phyloP scores from a whole-genome alignment of 1,140 invertebrate genomes.

The Lucilia cuprina region DNA sequence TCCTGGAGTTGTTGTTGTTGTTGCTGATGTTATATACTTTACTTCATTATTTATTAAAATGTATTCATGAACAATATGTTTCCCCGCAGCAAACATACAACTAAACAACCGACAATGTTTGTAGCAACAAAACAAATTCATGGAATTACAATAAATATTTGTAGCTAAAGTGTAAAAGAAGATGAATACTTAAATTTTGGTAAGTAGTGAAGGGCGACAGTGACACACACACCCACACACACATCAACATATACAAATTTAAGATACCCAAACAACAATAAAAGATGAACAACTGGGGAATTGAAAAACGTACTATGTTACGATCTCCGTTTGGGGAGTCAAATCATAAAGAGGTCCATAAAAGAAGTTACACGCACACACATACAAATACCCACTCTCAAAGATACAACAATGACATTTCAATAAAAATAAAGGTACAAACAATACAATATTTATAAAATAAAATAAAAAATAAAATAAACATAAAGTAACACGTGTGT shows the following conservation, averaged over 20 bases:
- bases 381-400: neutral
- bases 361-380: neutral
- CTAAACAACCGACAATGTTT: neutral
- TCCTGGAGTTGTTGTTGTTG: too few relatives aligned
- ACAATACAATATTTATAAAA: constrained; percentile 12
- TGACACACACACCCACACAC: neutral
- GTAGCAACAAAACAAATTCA: neutral
- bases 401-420: neutral
- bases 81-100: neutral
- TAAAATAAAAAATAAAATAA: constrained; percentile 20
- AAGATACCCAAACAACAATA: neutral
- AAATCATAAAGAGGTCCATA: neutral
- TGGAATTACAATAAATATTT: constrained; percentile 4
- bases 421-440: constrained; percentile 21
- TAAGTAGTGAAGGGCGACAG: neutral
- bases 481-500: constrained; percentile 25
- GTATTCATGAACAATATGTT: constrained; percentile 33
- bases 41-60: constrained; percentile 31
- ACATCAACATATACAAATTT: neutral
- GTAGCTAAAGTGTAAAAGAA: constrained; percentile 2
- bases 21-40: neutral
- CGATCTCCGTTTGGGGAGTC: neutral
- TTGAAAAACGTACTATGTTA: neutral
- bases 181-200: neutral
- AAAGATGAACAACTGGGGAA: constrained; percentile 21